A percentile compares a stretch with the other conserved stretches of the same genome.
Evolutionary conservation across 2,888 invertebrate genomes (phyloP).

Genomic region (Sinotaia quadrata): DNA sequence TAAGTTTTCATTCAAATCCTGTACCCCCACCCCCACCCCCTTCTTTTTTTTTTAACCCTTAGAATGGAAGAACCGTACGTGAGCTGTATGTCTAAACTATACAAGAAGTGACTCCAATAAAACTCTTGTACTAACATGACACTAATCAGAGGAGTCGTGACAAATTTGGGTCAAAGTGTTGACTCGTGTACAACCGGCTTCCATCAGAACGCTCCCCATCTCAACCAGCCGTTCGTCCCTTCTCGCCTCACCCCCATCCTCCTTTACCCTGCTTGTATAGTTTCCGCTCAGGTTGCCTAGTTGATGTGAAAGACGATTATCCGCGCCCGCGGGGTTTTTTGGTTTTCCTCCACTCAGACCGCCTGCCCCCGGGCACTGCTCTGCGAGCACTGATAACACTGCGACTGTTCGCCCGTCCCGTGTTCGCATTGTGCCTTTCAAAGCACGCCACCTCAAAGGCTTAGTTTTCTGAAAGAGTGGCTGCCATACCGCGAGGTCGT

Average conservation of each 20-base stretch:
- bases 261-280: conserved; percentile 7
- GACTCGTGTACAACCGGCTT: too few relatives aligned
- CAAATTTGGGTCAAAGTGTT: too few relatives aligned
- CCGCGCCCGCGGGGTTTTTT: not conserved
- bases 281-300: conserved; percentile 29
- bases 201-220: not conserved
- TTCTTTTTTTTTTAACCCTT: conserved; percentile 3
- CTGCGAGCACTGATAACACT: not conserved
- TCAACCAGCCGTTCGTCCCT: not conserved
- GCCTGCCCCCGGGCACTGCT: not conserved
- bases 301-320: conserved; percentile 28
- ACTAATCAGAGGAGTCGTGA: too few relatives aligned
- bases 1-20: too few relatives aligned
- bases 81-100: too few relatives aligned
- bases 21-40: not conserved
- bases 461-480: too few relatives aligned
- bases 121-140: too few relatives aligned
- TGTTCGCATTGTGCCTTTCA: too few relatives aligned
- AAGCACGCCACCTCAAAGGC: too few relatives aligned
- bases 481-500: not conserved
- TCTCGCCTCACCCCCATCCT: not conserved
- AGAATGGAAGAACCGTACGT: conserved; percentile 9
- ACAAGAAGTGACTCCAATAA: too few relatives aligned
- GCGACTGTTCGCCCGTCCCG: too few relatives aligned
- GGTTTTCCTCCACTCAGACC: conserved; percentile 8